Evolutionary conservation across 2,797 vertebrate species (phyloP).

Genomic region (Liparis tanakae): DNA sequence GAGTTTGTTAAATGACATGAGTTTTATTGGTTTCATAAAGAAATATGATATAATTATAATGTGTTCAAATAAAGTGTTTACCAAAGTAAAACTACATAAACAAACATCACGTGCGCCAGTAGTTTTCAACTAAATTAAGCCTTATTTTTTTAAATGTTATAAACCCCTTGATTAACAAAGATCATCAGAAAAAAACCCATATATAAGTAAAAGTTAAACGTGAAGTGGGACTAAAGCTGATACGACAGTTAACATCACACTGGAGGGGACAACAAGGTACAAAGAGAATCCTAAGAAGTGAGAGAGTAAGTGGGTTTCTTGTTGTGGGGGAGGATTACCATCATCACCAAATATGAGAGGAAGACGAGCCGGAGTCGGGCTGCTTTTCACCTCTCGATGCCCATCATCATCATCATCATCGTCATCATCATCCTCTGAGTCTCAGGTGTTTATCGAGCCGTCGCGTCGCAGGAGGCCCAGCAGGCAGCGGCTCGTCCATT

Average conservation of each 20-base stretch:
- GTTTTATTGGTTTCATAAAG: not conserved
- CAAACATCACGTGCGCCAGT: not conserved
- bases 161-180: not conserved
- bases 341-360: constrained; percentile 64
- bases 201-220: too few species aligned
- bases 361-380: constrained; percentile 46
- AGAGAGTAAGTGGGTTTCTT: constrained; percentile 1
- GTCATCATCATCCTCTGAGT: constrained; percentile 63
- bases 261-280: constrained; percentile 6
- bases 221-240: constrained; percentile 4
- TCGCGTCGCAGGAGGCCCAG: constrained; percentile 63
- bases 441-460: constrained; percentile 77
- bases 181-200: not conserved
- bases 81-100: not conserved
- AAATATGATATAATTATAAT: not conserved
- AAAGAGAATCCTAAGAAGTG: constrained; percentile 8
- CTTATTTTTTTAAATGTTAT: too few species aligned
- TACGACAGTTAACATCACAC: constrained; percentile 25
- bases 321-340: constrained; percentile 46
- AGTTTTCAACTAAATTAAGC: constrained; percentile 6
- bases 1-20: constrained; percentile 5
- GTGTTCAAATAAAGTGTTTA: too few species aligned
- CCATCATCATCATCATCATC: constrained; percentile 58
- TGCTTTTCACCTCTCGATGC: constrained; percentile 54
- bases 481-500: constrained; percentile 40